These are phyloP conservation scores for Agelaius tricolor DNA, from an alignment of 2,113 vertebrate species.

Conservation along the genomic window DNA sequence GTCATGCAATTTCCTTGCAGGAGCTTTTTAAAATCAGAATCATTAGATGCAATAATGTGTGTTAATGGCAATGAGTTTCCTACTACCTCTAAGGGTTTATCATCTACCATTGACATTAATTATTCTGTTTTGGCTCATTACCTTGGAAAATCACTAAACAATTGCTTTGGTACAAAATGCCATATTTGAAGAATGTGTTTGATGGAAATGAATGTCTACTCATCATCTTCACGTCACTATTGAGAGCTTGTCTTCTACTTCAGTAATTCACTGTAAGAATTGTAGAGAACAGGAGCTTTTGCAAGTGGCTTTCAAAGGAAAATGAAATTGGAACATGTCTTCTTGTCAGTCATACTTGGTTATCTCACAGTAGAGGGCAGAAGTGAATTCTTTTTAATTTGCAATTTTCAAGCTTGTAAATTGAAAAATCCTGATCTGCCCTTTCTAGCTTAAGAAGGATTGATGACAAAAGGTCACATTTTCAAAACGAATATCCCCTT, in stretches of 20 bases:
- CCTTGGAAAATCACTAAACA: conserved; percentile 43
- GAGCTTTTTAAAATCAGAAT: background rate
- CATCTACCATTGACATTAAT: conserved; percentile 31
- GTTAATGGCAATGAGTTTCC: conserved; percentile 40
- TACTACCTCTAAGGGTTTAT: conserved; percentile 26
- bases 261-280: background rate
- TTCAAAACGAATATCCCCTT: background rate
- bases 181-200: background rate
- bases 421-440: conserved; percentile 20
- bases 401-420: conserved; percentile 33
- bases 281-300: background rate
- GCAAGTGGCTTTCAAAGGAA: background rate
- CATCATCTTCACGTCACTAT: background rate
- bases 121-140: conserved; percentile 52
- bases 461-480: conserved; percentile 5
- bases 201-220: background rate
- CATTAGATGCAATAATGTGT: background rate
- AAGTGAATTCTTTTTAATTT: conserved; percentile 42
- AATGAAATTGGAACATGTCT: background rate
- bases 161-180: conserved; percentile 35
- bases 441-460: conserved; percentile 11
- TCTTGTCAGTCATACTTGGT: conserved; percentile 1
- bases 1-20: background rate
- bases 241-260: background rate
- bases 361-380: conserved; percentile 12